Conservation (phyloP, 2,888 invertebrate species). For the Phyllotreta cruciferae region DNA sequence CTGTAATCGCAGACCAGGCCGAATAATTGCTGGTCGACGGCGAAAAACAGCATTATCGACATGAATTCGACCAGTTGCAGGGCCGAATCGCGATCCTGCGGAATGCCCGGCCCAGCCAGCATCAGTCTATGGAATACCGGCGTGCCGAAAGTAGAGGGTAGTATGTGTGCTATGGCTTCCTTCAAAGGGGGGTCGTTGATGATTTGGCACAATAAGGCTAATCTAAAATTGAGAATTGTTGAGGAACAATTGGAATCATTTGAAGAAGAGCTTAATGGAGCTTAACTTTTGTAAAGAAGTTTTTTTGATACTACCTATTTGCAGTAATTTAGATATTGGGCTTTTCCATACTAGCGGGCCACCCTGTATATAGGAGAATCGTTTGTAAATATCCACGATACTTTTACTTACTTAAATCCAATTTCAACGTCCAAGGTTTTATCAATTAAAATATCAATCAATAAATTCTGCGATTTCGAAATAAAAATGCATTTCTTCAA, state of each 20-base stretch:
- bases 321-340: too few species aligned
- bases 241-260: too few species aligned
- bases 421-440: slow-evolving; percentile 20
- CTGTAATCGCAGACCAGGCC: slow-evolving; percentile 34
- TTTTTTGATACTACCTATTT: too few species aligned
- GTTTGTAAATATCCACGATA: too few species aligned
- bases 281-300: too few species aligned
- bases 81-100: slow-evolving; percentile 31
- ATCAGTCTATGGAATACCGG: slow-evolving; percentile 32
- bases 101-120: slow-evolving; percentile 35
- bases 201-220: too few species aligned
- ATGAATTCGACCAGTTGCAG: slow-evolving; percentile 34
- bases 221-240: too few species aligned
- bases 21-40: slow-evolving; percentile 33
- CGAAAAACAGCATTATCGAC: slow-evolving; percentile 29
- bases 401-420: slow-evolving; percentile 29
- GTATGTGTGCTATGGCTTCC: slow-evolving; percentile 30
- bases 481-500: slow-evolving; percentile 27
- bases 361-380: too few species aligned
- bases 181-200: slow-evolving; percentile 23
- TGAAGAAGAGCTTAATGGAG: too few species aligned
- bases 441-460: slow-evolving; percentile 34
- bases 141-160: slow-evolving; percentile 19
- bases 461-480: slow-evolving; percentile 25
- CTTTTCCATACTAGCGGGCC: too few species aligned